Percentiles rank a stretch among this genome's conserved stretches.
These are phyloP conservation scores for Mimas tiliae DNA, from an alignment of 2,888 invertebrate species.

Conservation along the genomic window DNA sequence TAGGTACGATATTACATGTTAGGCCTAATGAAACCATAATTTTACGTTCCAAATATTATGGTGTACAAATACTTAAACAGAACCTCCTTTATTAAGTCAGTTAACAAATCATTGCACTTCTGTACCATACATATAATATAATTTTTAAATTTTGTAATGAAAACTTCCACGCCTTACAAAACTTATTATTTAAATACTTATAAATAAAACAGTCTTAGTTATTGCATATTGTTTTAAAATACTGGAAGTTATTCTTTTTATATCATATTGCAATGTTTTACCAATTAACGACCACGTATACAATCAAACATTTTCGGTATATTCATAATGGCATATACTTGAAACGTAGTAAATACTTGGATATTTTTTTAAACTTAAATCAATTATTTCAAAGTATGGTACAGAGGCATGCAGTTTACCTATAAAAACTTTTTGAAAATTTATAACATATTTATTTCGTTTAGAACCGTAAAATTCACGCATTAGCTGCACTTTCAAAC, in stretches of 20 bases:
- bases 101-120: not conserved
- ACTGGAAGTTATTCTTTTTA: slow-evolving; percentile 3
- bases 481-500: slow-evolving; percentile 24
- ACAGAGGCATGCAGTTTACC: slow-evolving; percentile 1
- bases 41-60: slow-evolving; percentile 51
- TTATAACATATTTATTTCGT: slow-evolving; percentile 2
- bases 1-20: slow-evolving; percentile 69
- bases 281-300: too few relatives aligned
- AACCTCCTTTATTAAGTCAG: too few relatives aligned
- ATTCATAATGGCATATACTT: too few relatives aligned
- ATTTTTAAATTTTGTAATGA: not conserved
- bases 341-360: not conserved
- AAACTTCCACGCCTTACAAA: slow-evolving; percentile 23
- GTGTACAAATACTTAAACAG: slow-evolving; percentile 38
- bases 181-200: slow-evolving; percentile 26
- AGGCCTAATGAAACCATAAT: slow-evolving; percentile 63
- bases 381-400: not conserved
- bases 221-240: slow-evolving; percentile 16
- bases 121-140: not conserved
- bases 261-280: not conserved
- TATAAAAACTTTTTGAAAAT: not conserved
- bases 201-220: slow-evolving; percentile 23
- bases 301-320: not conserved
- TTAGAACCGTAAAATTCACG: slow-evolving; percentile 19
- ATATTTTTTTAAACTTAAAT: not conserved